phyloP scores from a whole-genome alignment of 37 sponge, comb jelly and placozoan species.

The Cliona cf. orientalis region DNA sequence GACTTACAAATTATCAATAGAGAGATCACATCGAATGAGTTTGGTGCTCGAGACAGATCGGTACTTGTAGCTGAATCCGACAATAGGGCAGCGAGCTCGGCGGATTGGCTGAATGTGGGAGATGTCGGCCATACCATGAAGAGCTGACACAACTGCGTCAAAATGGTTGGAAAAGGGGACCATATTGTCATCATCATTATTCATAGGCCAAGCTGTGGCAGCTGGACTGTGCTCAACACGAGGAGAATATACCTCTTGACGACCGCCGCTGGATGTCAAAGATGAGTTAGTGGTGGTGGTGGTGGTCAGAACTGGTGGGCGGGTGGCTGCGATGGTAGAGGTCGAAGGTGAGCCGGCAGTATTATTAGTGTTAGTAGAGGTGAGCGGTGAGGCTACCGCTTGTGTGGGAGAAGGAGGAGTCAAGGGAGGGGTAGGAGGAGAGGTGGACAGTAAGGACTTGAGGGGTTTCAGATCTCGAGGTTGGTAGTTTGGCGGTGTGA shows the following conservation, averaged over 20 bases:
- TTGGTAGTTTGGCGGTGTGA: constrained; percentile 4
- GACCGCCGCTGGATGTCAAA: not conserved
- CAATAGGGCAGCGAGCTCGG: constrained; percentile 58
- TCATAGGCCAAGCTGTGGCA: not conserved
- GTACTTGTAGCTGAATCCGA: constrained; percentile 37
- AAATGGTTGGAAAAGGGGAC: not conserved
- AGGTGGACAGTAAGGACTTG: too few relatives aligned
- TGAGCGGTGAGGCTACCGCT: too few relatives aligned
- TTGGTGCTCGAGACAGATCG: too few relatives aligned
- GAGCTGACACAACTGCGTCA: not conserved
- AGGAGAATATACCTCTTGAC: not conserved
- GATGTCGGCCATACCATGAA: too few relatives aligned
- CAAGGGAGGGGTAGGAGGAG: too few relatives aligned
- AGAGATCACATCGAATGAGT: constrained; percentile 50
- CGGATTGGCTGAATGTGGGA: constrained; percentile 21
- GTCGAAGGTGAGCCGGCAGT: too few relatives aligned
- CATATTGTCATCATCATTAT: not conserved
- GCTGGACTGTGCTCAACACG: too few relatives aligned
- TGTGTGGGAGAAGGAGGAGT: too few relatives aligned
- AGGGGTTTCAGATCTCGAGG: not conserved
- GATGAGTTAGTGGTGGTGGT: too few relatives aligned
- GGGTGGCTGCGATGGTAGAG: too few relatives aligned
- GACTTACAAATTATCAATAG: constrained; percentile 49
- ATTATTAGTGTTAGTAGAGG: too few relatives aligned
- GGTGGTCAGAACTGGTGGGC: not conserved